Evolutionary conservation across 2,797 vertebrate species (phyloP).

Genomic region (Gambusia yucatana): DNA sequence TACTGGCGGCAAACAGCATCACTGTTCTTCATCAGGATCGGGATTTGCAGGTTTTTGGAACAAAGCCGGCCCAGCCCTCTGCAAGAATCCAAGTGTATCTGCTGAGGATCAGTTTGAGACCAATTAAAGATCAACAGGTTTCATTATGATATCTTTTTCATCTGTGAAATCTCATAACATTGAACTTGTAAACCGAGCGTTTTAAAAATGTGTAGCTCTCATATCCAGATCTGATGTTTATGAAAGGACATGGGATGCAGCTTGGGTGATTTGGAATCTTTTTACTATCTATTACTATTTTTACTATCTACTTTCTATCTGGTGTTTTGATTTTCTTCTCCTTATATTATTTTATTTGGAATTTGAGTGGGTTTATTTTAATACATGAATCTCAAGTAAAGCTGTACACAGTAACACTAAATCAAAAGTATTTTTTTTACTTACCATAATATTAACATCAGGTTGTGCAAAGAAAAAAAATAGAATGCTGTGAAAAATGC

Average conservation of each 20-base stretch:
- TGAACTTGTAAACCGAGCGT: constrained; percentile 50
- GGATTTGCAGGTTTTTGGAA: constrained; percentile 37
- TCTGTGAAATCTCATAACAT: constrained; percentile 46
- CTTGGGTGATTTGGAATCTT: not conserved
- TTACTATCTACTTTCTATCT: not conserved
- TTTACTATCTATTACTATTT: not conserved
- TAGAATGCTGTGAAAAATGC: not conserved
- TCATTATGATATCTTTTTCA: constrained; percentile 33
- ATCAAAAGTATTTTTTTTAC: not conserved
- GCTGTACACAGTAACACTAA: not conserved
- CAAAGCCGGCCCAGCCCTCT: constrained; percentile 27
- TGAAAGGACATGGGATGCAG: constrained; percentile 12
- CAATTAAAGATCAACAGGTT: constrained; percentile 48
- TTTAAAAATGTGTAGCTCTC: constrained; percentile 18
- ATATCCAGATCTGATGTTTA: constrained; percentile 21
- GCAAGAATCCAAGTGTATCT: constrained; percentile 24
- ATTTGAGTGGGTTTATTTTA: not conserved
- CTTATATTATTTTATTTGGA: not conserved
- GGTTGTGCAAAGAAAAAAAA: not conserved
- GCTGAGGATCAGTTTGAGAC: constrained; percentile 39
- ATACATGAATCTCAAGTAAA: not conserved
- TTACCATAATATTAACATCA: not conserved
- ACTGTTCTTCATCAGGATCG: constrained; percentile 53
- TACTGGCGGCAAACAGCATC: constrained; percentile 37
- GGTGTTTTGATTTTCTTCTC: not conserved